Conservation (phyloP, 2,113 vertebrate genomes). For the Anas platyrhynchos region DNA sequence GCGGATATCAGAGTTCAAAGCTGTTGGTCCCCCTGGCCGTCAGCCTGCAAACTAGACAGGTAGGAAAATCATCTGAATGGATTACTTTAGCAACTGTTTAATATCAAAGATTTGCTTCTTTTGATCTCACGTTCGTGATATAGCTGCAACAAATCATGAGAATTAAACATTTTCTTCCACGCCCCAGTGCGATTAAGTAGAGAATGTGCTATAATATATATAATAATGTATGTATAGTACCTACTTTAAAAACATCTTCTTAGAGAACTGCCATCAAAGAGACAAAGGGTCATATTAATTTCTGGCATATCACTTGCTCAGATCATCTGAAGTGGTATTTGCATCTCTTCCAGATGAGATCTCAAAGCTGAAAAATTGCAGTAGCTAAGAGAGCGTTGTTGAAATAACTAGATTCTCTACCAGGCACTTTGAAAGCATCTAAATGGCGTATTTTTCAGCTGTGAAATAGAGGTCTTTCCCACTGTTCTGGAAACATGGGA, state of each 20-base stretch:
- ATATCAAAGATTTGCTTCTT: slow-evolving; percentile 10
- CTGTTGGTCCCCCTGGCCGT: neutral
- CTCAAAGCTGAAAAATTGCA: slow-evolving; percentile 32
- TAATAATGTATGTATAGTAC: neutral
- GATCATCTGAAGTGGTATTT: neutral
- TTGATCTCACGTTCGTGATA: neutral
- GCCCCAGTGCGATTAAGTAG: neutral
- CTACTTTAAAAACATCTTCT: neutral
- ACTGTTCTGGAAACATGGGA: slow-evolving; percentile 57
- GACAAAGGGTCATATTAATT: neutral
- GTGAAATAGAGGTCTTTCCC: slow-evolving; percentile 48
- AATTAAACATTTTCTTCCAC: neutral
- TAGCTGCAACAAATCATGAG: neutral
- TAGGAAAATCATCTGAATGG: neutral
- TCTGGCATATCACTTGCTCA: neutral
- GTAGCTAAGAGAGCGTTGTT: neutral
- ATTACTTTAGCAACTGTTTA: neutral
- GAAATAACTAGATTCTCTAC: neutral
- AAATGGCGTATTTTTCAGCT: slow-evolving; percentile 54
- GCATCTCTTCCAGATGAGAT: slow-evolving; percentile 6
- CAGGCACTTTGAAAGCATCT: slow-evolving; percentile 6
- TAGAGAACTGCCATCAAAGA: neutral
- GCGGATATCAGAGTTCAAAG: neutral
- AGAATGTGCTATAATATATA: neutral
- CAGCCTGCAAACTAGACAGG: neutral